Evolutionary conservation across 1,140 invertebrate genomes (phyloP), one percentile per base, ranked within the genome.

Genomic region (Anastrepha ludens): DNA sequence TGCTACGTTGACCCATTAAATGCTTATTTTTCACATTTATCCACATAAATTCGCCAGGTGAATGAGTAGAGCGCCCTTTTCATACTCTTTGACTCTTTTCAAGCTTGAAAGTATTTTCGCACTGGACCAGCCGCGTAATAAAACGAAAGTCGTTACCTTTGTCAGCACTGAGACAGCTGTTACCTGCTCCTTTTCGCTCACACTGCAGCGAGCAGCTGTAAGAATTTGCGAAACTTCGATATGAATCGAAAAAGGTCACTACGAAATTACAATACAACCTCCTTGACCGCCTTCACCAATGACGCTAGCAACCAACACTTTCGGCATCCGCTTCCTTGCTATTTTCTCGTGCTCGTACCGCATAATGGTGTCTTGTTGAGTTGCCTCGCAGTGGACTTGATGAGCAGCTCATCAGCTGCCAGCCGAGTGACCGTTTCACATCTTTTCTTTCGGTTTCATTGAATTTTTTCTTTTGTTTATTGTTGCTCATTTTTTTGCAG

Each of bases 391-490:
- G 17, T 74, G 67, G 39, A n/a, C 20, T 6, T 65, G 67, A 13
- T 2, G 67, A 74, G 41, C 44, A 41, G 67, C 67, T 74, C 67
- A 44, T 74, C 67, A 74, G 67, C 11, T 44, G 67, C 67, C 39
- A 47, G 13, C 41, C 17, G 67, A 47, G 41, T 74, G 41, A 41
- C 41, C 67, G 44, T 74, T 74, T 41, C 17, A 17, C 39, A 74
- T 74, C 67, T 41, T 74, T 74, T 74, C 65, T 74, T 74, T 74
- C 67, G 41, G 67, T 41, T 74, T 47, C 67, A 74, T 74, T 74
- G 67, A 74, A 74, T 74, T 74, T 74, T 74, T 74, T 74, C 67
- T 17, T 74, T n/a, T 7, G 5, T 7, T 17, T 29, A 7, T 29
- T 29, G 64, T 5, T 6, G 5, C 20, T 29, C 64, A 8, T 20